These are phyloP conservation scores for Ifrita kowaldi DNA, from an alignment of 2,113 vertebrate species.

Conservation along the genomic window DNA sequence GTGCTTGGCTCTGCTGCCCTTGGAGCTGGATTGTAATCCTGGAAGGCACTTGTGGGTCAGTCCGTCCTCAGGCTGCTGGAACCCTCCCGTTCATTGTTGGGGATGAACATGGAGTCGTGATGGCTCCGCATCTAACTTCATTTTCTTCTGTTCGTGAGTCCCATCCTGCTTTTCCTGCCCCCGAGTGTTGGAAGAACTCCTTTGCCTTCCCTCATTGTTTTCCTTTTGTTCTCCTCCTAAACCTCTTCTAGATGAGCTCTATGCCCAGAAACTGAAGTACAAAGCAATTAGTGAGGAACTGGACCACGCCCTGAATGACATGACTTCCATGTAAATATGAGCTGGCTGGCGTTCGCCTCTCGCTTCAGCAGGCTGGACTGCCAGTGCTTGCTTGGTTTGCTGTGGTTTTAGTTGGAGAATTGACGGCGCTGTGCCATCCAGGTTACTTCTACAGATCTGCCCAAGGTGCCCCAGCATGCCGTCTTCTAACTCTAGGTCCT, in stretches of 20 bases:
- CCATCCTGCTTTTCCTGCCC: neutral
- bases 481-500: neutral
- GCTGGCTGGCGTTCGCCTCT: constrained; percentile 43
- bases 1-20: neutral
- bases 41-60: neutral
- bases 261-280: constrained; percentile 99
- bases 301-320: constrained; percentile 98
- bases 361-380: neutral
- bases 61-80: neutral
- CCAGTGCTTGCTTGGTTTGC: constrained; percentile 43
- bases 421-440: neutral
- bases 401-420: constrained; percentile 33
- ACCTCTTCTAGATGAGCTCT: constrained; percentile 85
- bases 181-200: neutral
- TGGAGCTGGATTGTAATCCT: neutral
- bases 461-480: neutral
- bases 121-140: neutral
- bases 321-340: constrained; percentile 96
- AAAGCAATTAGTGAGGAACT: constrained; percentile 98
- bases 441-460: constrained; percentile 56
- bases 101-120: fast-evolving
- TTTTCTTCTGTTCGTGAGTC: neutral
- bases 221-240: constrained; percentile 36
- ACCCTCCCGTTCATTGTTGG: neutral
- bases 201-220: constrained; percentile 36